Percentiles rank a stretch among this genome's conserved stretches.
phyloP scores from a whole-genome alignment of 2,888 invertebrate genomes.

The Thysanoteuthis rhombus region DNA sequence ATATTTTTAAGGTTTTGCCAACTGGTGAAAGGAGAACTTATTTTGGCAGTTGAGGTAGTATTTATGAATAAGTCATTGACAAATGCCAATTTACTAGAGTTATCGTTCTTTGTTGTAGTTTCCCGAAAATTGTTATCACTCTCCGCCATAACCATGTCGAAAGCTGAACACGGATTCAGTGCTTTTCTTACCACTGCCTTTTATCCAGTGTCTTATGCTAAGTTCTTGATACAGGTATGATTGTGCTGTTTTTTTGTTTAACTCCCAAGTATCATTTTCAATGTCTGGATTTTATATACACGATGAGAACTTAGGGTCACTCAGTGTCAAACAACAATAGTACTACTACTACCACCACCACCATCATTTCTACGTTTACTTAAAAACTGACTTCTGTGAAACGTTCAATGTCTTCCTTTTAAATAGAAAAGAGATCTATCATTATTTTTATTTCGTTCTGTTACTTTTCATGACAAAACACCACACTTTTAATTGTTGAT shows the following conservation, averaged over 20 bases:
- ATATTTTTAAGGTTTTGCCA: too few relatives aligned
- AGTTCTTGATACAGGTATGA: slow-evolving; percentile 58
- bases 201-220: slow-evolving; percentile 58
- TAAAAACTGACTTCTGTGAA: background rate
- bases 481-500: too few relatives aligned
- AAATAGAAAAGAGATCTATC: background rate
- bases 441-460: background rate
- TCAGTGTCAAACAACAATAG: too few relatives aligned
- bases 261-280: background rate
- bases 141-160: slow-evolving; percentile 15
- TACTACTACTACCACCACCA: background rate
- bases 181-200: slow-evolving; percentile 50
- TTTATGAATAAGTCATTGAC: background rate
- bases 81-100: slow-evolving; percentile 13
- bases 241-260: background rate
- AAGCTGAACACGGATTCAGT: slow-evolving; percentile 46
- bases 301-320: background rate
- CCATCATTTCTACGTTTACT: background rate
- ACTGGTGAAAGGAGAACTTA: too few relatives aligned
- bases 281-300: background rate
- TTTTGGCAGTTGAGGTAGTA: too few relatives aligned
- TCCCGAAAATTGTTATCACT: background rate
- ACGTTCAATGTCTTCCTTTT: background rate
- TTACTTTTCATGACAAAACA: background rate
- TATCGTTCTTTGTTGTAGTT: slow-evolving; percentile 18